phyloP scores from a whole-genome alignment of 2,888 invertebrate species.

The Branchellion lobata region DNA sequence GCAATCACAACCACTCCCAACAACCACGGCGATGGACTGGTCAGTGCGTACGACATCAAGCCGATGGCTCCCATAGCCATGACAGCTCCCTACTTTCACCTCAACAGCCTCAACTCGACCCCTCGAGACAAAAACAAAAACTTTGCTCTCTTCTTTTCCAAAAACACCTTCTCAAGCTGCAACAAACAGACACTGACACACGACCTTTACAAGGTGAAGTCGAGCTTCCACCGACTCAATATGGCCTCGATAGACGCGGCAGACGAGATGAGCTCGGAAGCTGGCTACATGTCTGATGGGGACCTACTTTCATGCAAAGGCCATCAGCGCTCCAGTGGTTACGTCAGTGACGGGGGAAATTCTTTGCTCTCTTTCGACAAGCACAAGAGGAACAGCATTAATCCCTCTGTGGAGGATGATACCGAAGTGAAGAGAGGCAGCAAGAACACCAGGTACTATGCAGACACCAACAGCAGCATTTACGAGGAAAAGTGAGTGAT shows the following conservation, averaged over 20 bases:
- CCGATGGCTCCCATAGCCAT: constrained; percentile 36
- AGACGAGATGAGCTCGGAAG: background rate
- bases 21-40: background rate
- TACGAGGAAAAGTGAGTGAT: constrained; percentile 37
- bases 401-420: constrained; percentile 14
- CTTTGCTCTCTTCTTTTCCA: background rate
- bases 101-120: background rate
- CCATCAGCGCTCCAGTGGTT: constrained; percentile 33
- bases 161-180: background rate
- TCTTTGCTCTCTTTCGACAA: constrained; percentile 18
- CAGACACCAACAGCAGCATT: constrained; percentile 30
- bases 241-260: constrained; percentile 6
- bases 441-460: background rate
- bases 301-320: constrained; percentile 25
- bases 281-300: constrained; percentile 40
- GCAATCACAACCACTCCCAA: background rate
- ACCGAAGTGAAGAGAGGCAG: background rate
- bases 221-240: background rate
- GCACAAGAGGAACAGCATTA: background rate
- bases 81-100: constrained; percentile 36
- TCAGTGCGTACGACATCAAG: constrained; percentile 41
- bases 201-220: background rate
- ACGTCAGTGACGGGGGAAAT: constrained; percentile 34
- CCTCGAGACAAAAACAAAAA: background rate
- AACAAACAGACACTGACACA: background rate